Percentiles rank a stretch among this genome's conserved stretches.
These are phyloP conservation scores for Sarcophaga caerulescens DNA, from an alignment of 2,888 invertebrate genomes.

Conservation along the genomic window DNA sequence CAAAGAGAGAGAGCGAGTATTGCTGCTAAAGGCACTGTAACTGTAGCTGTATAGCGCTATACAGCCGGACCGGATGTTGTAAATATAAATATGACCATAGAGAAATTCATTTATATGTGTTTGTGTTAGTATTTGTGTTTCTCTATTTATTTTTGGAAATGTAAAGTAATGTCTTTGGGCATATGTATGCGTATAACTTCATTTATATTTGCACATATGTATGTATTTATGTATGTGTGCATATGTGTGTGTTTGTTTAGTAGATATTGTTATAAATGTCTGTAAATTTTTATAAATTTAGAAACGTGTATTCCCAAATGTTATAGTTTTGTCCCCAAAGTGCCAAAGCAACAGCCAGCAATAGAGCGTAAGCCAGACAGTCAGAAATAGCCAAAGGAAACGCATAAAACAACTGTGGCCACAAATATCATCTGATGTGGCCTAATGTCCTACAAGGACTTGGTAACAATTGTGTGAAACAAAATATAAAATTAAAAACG, in stretches of 20 bases:
- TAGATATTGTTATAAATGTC: too few relatives aligned
- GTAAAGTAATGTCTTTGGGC: background rate
- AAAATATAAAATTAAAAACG: background rate
- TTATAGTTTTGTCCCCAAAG: background rate
- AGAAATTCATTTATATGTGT: background rate
- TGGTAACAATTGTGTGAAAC: slow-evolving; percentile 13
- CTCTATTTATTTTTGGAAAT: background rate
- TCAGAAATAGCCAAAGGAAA: slow-evolving; percentile 3
- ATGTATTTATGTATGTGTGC: background rate
- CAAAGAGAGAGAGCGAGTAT: too few relatives aligned
- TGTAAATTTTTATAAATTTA: slow-evolving; percentile 14
- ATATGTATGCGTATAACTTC: background rate
- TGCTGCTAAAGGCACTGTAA: background rate
- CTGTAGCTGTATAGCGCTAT: background rate
- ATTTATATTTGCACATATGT: background rate
- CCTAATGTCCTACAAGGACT: slow-evolving; percentile 15
- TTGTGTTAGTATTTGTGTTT: background rate
- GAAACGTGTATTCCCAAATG: slow-evolving; percentile 1
- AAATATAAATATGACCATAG: background rate
- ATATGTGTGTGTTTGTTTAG: background rate
- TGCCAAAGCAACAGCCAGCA: background rate
- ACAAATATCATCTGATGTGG: slow-evolving; percentile 31
- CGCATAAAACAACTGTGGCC: slow-evolving; percentile 28
- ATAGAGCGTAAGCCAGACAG: background rate
- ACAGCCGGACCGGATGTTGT: background rate